These are phyloP conservation scores for Pangasius mekongensis DNA, from an alignment of 2,797 vertebrate genomes.

Conservation along the genomic window DNA sequence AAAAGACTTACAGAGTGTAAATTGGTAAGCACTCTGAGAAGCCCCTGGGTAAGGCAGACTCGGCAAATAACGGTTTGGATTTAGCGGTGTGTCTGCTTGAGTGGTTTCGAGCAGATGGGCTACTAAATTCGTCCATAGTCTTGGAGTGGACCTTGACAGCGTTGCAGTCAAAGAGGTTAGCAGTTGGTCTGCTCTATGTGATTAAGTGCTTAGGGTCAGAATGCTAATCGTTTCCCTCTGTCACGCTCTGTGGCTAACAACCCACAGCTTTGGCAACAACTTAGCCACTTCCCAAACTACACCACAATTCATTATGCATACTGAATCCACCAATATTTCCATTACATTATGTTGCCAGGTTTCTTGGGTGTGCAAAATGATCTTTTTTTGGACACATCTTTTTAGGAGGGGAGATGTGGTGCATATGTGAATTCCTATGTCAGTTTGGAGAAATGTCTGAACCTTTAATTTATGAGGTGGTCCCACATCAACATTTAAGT, in stretches of 20 bases:
- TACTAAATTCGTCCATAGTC: conserved; percentile 39
- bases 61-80: conserved; percentile 62
- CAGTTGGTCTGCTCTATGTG: conserved; percentile 67
- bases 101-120: conserved; percentile 43
- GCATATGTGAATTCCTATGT: conserved; percentile 56
- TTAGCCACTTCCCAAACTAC: conserved; percentile 23
- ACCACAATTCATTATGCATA: conserved; percentile 28
- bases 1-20: conserved; percentile 63
- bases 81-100: conserved; percentile 46
- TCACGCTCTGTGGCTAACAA: conserved; percentile 65
- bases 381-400: not conserved
- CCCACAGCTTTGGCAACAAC: conserved; percentile 53
- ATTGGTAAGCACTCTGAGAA: conserved; percentile 60
- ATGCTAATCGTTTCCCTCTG: conserved; percentile 71
- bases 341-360: not conserved
- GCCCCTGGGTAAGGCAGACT: conserved; percentile 60
- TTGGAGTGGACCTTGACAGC: conserved; percentile 46
- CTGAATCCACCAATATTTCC: conserved; percentile 30
- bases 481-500: conserved; percentile 67
- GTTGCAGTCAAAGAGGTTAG: conserved; percentile 59
- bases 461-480: conserved; percentile 73
- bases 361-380: not conserved
- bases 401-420: not conserved
- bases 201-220: conserved; percentile 72
- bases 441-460: conserved; percentile 61